A percentile compares a stretch with the other conserved stretches of the same genome.
These are phyloP conservation scores for Nasonovia ribisnigri DNA, from an alignment of 2,888 invertebrate species.

Conservation along the genomic window DNA sequence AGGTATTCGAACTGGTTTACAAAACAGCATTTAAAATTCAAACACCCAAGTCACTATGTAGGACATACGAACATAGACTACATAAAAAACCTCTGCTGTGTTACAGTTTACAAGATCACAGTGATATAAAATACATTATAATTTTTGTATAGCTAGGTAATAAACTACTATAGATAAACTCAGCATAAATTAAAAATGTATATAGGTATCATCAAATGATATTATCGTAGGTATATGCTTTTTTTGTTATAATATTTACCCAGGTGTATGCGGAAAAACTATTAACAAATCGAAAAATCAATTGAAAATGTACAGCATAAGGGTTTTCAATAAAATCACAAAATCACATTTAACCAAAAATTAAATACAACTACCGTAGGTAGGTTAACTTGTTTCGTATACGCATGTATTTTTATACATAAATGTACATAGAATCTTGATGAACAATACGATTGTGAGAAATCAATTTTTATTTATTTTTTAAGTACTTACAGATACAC, in stretches of 20 bases:
- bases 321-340: not conserved
- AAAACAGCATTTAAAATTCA: slow-evolving; percentile 2
- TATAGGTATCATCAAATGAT: not conserved
- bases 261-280: not conserved
- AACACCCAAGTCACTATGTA: not conserved
- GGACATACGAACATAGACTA: not conserved
- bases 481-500: not conserved
- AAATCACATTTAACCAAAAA: not conserved
- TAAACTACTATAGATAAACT: not conserved
- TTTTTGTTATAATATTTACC: not conserved
- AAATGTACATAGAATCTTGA: not conserved
- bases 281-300: not conserved
- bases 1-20: slow-evolving; percentile 18
- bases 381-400: not conserved
- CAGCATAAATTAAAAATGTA: not conserved
- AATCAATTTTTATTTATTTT: not conserved
- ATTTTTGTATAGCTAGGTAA: not conserved
- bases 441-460: not conserved
- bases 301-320: not conserved
- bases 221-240: not conserved
- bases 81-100: not conserved
- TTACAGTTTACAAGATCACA: not conserved
- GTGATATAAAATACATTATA: not conserved
- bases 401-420: not conserved
- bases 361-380: not conserved